Percentiles rank a stretch among this genome's conserved stretches.
Conservation (phyloP, 2,888 invertebrate species). For the Rotaria sp. region DNA sequence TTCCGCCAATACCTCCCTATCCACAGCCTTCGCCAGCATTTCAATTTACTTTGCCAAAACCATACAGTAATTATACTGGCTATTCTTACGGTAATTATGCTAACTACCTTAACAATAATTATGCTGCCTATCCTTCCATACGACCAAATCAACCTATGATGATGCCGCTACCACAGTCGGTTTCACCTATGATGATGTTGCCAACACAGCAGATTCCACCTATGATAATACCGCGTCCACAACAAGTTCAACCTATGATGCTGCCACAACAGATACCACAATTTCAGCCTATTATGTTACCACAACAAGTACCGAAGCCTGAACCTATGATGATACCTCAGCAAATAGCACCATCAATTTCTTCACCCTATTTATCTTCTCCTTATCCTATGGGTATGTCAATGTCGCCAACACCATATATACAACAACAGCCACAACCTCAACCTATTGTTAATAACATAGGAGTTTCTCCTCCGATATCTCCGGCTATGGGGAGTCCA, state of each 20-base stretch:
- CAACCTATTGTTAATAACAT: background rate
- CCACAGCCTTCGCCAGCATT: background rate
- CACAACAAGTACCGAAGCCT: background rate
- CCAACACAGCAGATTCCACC: background rate
- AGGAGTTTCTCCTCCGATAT: background rate
- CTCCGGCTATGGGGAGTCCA: background rate
- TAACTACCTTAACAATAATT: background rate
- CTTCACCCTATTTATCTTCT: background rate
- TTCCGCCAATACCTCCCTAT: background rate
- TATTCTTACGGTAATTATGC: background rate
- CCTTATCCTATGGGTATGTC: background rate
- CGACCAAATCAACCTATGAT: background rate
- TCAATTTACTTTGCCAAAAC: background rate
- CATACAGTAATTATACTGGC: background rate
- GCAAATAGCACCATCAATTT: background rate
- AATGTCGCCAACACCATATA: background rate
- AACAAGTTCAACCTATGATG: background rate
- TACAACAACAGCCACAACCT: background rate
- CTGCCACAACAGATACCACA: background rate
- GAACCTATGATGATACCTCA: background rate
- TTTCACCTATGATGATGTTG: background rate
- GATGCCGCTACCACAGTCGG: background rate
- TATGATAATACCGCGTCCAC: background rate
- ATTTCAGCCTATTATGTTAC: background rate
- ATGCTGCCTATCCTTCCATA: background rate